A percentile compares a stretch with the other conserved stretches of the same genome.
These are phyloP conservation scores for Hephaestus fuliginosus DNA, from an alignment of 2,797 vertebrate species.

Conservation along the genomic window DNA sequence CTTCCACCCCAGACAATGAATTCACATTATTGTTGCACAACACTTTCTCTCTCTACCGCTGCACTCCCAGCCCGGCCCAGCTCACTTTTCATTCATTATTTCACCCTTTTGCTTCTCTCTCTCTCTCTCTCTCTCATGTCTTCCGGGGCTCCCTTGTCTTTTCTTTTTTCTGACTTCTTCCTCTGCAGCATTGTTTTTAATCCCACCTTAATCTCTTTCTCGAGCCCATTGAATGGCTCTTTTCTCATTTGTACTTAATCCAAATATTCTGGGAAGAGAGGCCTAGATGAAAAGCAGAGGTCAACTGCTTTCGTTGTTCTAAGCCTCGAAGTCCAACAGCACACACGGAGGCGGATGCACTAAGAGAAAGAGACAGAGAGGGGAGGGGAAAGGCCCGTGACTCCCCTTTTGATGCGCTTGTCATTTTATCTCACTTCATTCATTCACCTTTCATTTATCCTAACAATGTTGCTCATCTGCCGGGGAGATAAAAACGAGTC, in stretches of 20 bases:
- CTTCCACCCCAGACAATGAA: constrained; percentile 70
- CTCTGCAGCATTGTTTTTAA: constrained; percentile 51
- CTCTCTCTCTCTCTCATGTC: constrained; percentile 17
- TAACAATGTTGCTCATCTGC: constrained; percentile 15
- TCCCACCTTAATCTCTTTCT: constrained; percentile 65
- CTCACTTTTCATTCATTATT: constrained; percentile 64
- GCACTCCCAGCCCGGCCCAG: constrained; percentile 8
- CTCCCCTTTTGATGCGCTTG: constrained; percentile 20
- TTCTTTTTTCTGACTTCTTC: constrained; percentile 17
- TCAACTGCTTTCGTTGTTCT: constrained; percentile 64
- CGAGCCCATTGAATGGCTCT: constrained; percentile 63
- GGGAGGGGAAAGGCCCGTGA: neutral
- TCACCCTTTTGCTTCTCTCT: constrained; percentile 40
- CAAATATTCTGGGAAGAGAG: constrained; percentile 70
- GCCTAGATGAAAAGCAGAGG: constrained; percentile 65
- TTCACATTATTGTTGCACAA: constrained; percentile 74
- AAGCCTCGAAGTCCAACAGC: constrained; percentile 22
- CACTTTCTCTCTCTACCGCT: constrained; percentile 49
- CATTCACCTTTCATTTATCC: constrained; percentile 15
- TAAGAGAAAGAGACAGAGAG: constrained; percentile 29
- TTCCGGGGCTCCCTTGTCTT: constrained; percentile 21
- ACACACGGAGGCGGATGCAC: constrained; percentile 35
- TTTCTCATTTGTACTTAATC: constrained; percentile 79
- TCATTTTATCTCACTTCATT: constrained; percentile 12
- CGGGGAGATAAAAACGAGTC: constrained; percentile 31